phyloP scores from a whole-genome alignment of 2,888 invertebrate genomes.

The Plagodis pulveraria region DNA sequence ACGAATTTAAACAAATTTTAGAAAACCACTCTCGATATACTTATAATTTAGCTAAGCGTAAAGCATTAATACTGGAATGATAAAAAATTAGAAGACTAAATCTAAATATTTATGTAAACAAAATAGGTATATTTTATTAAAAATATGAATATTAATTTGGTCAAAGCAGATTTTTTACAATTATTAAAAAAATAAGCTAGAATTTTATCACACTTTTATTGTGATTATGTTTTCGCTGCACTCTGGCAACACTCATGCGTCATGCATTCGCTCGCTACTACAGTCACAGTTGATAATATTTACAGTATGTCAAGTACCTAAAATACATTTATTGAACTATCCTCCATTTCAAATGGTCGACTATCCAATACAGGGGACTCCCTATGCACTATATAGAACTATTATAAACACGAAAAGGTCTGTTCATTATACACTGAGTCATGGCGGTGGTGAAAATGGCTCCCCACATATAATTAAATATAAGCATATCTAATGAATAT shows the following conservation, averaged over 20 bases:
- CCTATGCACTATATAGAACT: too few species aligned
- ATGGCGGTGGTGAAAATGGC: constrained; percentile 6
- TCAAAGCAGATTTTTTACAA: constrained; percentile 25
- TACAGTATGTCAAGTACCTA: constrained; percentile 22
- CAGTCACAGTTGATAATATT: constrained; percentile 13
- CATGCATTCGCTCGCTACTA: constrained; percentile 8
- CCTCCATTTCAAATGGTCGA: too few species aligned
- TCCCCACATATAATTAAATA: not conserved
- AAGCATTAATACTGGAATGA: constrained; percentile 49
- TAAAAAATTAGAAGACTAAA: constrained; percentile 20
- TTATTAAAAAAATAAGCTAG: constrained; percentile 22
- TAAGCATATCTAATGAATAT: not conserved
- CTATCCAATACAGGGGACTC: too few species aligned
- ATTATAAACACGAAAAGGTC: too few species aligned
- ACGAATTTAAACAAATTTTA: constrained; percentile 18
- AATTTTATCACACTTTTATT: constrained; percentile 14
- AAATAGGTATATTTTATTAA: constrained; percentile 27
- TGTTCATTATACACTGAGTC: too few species aligned
- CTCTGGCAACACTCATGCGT: constrained; percentile 7
- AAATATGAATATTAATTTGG: constrained; percentile 29
- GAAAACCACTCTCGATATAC: not conserved
- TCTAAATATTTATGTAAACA: constrained; percentile 18
- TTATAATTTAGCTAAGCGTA: constrained; percentile 39
- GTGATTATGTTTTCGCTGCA: constrained; percentile 6
- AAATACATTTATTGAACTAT: constrained; percentile 12